Evolutionary conservation across 2,888 invertebrate genomes (phyloP).

Genomic region (Nebria brevicollis): DNA sequence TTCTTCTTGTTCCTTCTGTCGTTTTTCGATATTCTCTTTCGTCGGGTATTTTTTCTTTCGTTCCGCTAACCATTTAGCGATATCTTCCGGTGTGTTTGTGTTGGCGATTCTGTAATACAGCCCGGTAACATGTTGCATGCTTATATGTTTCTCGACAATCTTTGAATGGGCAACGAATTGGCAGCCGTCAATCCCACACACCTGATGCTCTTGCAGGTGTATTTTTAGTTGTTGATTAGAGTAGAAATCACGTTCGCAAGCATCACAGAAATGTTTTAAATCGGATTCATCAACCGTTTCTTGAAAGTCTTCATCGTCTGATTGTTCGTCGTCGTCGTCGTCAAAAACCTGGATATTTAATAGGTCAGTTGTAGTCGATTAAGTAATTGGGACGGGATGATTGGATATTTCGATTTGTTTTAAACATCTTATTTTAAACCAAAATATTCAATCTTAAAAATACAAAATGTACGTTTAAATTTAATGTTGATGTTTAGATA

Average conservation of each 20-base stretch:
- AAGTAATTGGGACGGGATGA: neutral
- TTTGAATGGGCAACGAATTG: slow-evolving; percentile 81
- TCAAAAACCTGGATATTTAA: slow-evolving; percentile 31
- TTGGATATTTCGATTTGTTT: neutral
- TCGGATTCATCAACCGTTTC: slow-evolving; percentile 50
- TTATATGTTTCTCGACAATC: slow-evolving; percentile 82
- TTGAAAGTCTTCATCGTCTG: slow-evolving; percentile 45
- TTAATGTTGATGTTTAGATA: too few species aligned
- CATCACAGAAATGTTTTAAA: slow-evolving; percentile 72
- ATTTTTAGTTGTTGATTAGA: slow-evolving; percentile 68
- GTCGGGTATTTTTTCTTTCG: slow-evolving; percentile 84
- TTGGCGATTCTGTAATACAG: slow-evolving; percentile 81
- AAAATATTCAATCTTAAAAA: too few species aligned
- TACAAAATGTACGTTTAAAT: too few species aligned
- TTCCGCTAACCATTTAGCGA: slow-evolving; percentile 85
- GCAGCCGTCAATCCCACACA: slow-evolving; percentile 85
- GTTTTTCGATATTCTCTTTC: slow-evolving; percentile 67
- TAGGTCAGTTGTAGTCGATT: neutral
- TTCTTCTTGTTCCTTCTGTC: slow-evolving; percentile 72
- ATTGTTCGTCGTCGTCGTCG: neutral
- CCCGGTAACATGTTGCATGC: slow-evolving; percentile 86
- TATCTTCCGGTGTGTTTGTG: slow-evolving; percentile 81
- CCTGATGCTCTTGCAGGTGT: slow-evolving; percentile 80
- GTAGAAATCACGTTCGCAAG: slow-evolving; percentile 82
- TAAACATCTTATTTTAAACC: too few species aligned